Evolutionary conservation across 2,113 vertebrate genomes (phyloP).

Genomic region (Orthochromis indermauri): DNA sequence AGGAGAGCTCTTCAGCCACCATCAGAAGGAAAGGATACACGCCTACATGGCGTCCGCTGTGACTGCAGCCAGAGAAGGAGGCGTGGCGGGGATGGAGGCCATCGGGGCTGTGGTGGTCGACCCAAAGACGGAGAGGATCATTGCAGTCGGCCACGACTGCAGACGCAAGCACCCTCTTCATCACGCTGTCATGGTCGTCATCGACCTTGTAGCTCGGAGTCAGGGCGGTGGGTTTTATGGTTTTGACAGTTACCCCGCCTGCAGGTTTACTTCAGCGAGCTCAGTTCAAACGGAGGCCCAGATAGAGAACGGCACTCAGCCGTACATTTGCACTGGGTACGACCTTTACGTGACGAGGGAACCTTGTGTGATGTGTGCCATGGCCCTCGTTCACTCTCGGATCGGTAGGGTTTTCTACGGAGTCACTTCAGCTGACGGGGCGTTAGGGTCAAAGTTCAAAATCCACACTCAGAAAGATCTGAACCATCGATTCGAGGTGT

Average conservation of each 20-base stretch:
- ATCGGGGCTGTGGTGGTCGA: constrained; percentile 77
- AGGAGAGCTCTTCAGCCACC: constrained; percentile 67
- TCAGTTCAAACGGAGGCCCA: neutral
- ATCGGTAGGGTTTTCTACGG: constrained; percentile 83
- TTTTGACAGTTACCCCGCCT: constrained; percentile 57
- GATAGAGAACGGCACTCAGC: neutral
- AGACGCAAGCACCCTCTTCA: constrained; percentile 63
- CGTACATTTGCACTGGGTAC: constrained; percentile 84
- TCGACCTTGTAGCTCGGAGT: constrained; percentile 79
- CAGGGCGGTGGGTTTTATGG: constrained; percentile 76
- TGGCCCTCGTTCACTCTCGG: constrained; percentile 84
- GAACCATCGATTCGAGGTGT: constrained; percentile 85
- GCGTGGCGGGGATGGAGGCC: constrained; percentile 55
- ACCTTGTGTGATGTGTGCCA: constrained; percentile 85
- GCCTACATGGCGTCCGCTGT: constrained; percentile 74
- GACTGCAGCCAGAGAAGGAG: constrained; percentile 58
- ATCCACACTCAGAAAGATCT: constrained; percentile 75
- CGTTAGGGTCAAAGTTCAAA: constrained; percentile 76
- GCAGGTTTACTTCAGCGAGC: constrained; percentile 8
- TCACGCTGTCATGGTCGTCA: constrained; percentile 82
- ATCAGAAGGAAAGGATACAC: constrained; percentile 68
- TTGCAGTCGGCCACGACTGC: constrained; percentile 79
- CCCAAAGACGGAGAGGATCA: constrained; percentile 47
- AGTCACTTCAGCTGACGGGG: constrained; percentile 61
- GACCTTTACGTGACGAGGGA: constrained; percentile 84